Conservation (phyloP, 2,113 vertebrate genomes). For the Porphyrio hochstetteri region DNA sequence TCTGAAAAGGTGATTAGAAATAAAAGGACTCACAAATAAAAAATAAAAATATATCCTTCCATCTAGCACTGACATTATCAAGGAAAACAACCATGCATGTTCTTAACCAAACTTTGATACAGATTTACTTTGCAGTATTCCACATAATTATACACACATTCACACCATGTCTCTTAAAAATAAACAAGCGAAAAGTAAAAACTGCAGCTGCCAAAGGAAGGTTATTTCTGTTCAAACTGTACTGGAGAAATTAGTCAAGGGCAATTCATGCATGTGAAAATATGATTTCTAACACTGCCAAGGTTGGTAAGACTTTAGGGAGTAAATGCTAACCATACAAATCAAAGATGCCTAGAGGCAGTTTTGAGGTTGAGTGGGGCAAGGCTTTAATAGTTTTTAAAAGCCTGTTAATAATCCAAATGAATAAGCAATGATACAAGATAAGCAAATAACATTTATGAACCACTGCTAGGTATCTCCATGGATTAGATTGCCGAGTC, state of each 20-base stretch:
- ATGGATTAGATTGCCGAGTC: not conserved
- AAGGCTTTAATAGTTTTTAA: not conserved
- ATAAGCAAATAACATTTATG: not conserved
- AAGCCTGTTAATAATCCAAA: constrained; percentile 1
- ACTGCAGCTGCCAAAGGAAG: not conserved
- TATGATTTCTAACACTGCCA: constrained; percentile 51
- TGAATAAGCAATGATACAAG: not conserved
- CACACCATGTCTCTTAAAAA: not conserved
- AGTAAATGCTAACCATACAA: constrained; percentile 11
- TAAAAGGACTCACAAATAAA: not conserved
- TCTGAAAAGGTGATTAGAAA: not conserved
- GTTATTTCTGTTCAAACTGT: constrained; percentile 31
- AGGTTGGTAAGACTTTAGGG: constrained; percentile 27
- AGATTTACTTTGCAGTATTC: not conserved
- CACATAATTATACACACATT: not conserved
- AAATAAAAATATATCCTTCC: not conserved
- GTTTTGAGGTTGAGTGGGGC: not conserved
- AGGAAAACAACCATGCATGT: not conserved
- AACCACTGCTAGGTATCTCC: not conserved
- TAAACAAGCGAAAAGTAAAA: not conserved
- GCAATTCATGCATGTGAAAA: constrained; percentile 36
- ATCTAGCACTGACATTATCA: not conserved
- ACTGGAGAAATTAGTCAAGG: constrained; percentile 16
- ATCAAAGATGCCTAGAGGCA: constrained; percentile 9
- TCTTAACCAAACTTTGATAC: not conserved